Evolutionary conservation across 2,113 vertebrate species (phyloP), one percentile per base, ranked within the genome.

Genomic region (Equus quagga): DNA sequence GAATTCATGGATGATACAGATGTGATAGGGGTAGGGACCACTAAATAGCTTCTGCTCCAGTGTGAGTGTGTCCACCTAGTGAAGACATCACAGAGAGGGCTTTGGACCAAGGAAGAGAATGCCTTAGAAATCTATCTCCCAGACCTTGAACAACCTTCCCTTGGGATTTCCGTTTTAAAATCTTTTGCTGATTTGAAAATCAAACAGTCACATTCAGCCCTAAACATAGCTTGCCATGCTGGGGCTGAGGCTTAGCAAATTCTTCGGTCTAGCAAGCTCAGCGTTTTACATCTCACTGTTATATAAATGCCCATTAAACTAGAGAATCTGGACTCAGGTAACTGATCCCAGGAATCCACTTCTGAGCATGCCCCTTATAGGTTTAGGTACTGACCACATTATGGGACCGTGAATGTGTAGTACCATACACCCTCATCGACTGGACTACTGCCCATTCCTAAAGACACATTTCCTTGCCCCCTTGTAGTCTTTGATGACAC

Each of bases 1-100:
- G 98, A 99, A 99, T 92, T 99, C 99, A 24, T 99, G 99, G 96
- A 99, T 99, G 24, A 99, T 99, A 65, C 99, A 99, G 28, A 99
- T 99, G 94, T 99, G 99, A 96, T 99, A 99, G 0, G 99, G 99
- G 92, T 99, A 99, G 2, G 99, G 99, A 1, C 99, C 99, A 88
- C 99, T 99, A 96, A 99, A 99, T 33, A 99, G 99, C 98, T 99
- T 99, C 58, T 99, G 99, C 98, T 99, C 99, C 95, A 99, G 95
- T 1, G 99, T 99, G 58, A 99, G 97, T 0, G 99, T 99, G 97
- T 99, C 99, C 88, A 99, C 99, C 99, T 99, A 94, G 28, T 67
- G 92, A 95, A 70, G 89, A 80, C n/a, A 97, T 5, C 70, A 97
- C 1, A 94, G 70, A 94, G 73, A 60, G 26, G n/a, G 14, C 2